Evolutionary conservation across 2,113 vertebrate genomes (phyloP).

Genomic region (Solea senegalensis): DNA sequence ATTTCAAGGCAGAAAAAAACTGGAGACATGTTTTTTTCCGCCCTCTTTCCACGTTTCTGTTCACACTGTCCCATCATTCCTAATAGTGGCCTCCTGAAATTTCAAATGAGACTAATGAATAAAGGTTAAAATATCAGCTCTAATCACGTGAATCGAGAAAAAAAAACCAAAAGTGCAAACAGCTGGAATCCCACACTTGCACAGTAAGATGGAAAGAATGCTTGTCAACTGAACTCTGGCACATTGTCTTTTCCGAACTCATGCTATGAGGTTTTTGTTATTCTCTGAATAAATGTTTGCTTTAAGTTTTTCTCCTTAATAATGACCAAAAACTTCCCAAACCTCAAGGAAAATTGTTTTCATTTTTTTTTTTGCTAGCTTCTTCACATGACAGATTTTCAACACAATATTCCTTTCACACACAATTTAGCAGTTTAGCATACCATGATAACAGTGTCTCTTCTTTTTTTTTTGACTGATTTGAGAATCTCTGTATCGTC

Average conservation of each 20-base stretch:
- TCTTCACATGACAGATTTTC: constrained; percentile 7
- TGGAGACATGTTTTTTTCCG: too few relatives aligned
- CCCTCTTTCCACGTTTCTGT: constrained; percentile 2
- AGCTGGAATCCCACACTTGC: constrained; percentile 45
- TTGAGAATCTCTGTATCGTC: too few relatives aligned
- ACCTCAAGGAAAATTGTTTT: constrained; percentile 17
- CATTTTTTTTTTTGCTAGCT: constrained; percentile 1
- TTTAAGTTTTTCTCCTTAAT: constrained; percentile 27
- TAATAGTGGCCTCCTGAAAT: constrained; percentile 19
- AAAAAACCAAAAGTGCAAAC: constrained; percentile 15
- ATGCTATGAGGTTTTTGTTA: background rate
- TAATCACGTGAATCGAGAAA: constrained; percentile 16
- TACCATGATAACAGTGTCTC: too few relatives aligned
- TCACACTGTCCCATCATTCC: constrained; percentile 18
- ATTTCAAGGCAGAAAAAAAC: too few relatives aligned
- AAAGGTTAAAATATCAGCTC: constrained; percentile 22
- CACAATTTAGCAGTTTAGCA: too few relatives aligned
- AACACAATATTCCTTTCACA: background rate
- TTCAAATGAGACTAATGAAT: constrained; percentile 32
- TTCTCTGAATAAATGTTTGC: constrained; percentile 25
- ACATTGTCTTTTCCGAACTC: constrained; percentile 6
- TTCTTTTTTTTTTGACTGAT: too few relatives aligned
- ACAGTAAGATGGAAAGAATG: constrained; percentile 41
- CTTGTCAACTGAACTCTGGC: constrained; percentile 1
- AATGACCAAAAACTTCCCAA: constrained; percentile 16